These are phyloP conservation scores for Scomber colias DNA, from an alignment of 2,113 vertebrate genomes.

Conservation along the genomic window DNA sequence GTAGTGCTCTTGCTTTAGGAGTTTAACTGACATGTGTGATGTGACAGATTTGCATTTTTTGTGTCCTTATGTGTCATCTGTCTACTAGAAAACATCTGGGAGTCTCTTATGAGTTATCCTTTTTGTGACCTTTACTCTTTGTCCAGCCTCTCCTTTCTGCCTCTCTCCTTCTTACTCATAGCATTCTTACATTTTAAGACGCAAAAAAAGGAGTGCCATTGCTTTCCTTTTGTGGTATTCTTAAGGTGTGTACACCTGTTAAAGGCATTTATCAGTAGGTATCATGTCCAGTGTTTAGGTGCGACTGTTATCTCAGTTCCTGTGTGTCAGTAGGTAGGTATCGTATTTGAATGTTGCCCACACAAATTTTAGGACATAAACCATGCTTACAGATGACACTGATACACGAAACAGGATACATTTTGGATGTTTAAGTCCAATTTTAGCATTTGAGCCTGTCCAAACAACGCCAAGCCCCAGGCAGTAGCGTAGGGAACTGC, in stretches of 20 bases:
- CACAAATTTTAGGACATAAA: constrained; percentile 6
- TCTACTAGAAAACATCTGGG: constrained; percentile 21
- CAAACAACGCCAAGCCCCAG: constrained; percentile 12
- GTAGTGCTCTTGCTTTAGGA: neutral
- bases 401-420: constrained; percentile 6
- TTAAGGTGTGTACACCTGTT: neutral
- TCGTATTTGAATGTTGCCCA: constrained; percentile 20
- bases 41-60: neutral
- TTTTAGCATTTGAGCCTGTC: constrained; percentile 12
- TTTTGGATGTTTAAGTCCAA: neutral
- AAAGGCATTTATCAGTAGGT: constrained; percentile 8
- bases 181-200: neutral
- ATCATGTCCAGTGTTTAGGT: neutral
- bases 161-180: neutral
- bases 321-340: constrained; percentile 25
- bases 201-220: neutral
- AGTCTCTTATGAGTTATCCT: constrained; percentile 9
- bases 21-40: constrained; percentile 9
- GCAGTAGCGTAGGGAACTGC: constrained; percentile 33
- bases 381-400: constrained; percentile 10
- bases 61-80: neutral
- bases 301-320: constrained; percentile 6
- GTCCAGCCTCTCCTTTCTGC: neutral
- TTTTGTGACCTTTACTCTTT: constrained; percentile 16
- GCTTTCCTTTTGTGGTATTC: neutral